phyloP scores from a whole-genome alignment of 2,888 invertebrate species.

The Melinopterus prodromus region DNA sequence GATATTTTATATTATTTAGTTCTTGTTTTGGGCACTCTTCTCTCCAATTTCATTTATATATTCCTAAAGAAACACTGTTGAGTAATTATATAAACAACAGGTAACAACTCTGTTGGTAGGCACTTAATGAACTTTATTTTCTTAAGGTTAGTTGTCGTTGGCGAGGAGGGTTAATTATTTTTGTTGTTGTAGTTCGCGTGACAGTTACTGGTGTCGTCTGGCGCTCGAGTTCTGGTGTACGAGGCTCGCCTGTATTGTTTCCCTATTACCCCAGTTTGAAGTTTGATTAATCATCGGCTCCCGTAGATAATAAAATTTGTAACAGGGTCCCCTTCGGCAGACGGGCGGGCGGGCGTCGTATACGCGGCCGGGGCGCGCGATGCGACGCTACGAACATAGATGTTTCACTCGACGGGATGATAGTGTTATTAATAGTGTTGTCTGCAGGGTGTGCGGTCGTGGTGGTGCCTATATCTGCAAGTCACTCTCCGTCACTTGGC shows the following conservation, averaged over 20 bases:
- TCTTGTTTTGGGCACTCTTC: too few relatives aligned
- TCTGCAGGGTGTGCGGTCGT: constrained; percentile 49
- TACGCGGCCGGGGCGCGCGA: constrained; percentile 25
- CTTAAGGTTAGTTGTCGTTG: background rate
- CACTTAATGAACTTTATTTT: background rate
- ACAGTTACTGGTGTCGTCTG: constrained; percentile 12
- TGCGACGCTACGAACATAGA: constrained; percentile 56
- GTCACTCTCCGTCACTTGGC: constrained; percentile 60
- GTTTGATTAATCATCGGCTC: constrained; percentile 42
- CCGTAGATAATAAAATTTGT: constrained; percentile 42
- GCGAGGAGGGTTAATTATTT: background rate
- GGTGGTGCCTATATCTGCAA: constrained; percentile 57
- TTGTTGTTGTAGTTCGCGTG: background rate
- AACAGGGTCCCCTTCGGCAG: constrained; percentile 34
- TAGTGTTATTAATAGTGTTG: constrained; percentile 62
- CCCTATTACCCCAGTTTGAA: constrained; percentile 39
- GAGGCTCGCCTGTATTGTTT: constrained; percentile 36
- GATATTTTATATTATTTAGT: too few relatives aligned
- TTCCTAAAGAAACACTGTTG: background rate
- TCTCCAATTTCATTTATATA: too few relatives aligned
- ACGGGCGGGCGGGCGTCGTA: constrained; percentile 47
- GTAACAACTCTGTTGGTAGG: background rate
- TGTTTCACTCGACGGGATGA: constrained; percentile 57
- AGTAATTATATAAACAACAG: background rate
- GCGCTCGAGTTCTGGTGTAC: constrained; percentile 21